Base-by-base conservation (phyloP, 2,888 invertebrate species). In the Ischnus inquisitorius region DNA sequence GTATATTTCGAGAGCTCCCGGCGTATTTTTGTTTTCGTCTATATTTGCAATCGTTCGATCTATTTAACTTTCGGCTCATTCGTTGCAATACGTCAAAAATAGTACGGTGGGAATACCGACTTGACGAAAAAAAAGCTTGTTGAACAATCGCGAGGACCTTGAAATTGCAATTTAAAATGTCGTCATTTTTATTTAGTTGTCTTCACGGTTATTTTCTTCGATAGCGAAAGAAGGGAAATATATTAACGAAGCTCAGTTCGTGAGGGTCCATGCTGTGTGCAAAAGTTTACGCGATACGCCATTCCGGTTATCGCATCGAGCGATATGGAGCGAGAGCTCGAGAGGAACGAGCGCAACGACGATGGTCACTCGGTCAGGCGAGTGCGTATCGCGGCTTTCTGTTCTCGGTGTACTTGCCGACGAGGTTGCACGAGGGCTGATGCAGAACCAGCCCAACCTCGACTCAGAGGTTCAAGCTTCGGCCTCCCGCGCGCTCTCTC, bases 21-120 rank as follows among this genome's bases (percentile, higher is more conserved):
- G 79, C 39, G 64, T 62, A 71, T 64, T 69, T 79, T 69, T 65
- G 72, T 72, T 72, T 60, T n/a, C 57, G 60, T 72, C 72, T 43
- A 57, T 72, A 41, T 72, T 72, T 43, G 60, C 72, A 41, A 60
- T 60, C 60, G 43, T 57, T 72, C 72, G 25, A 60, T 22, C 72
- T 72, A 60, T 60, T 41, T 57, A 22, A 6, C 60, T 60, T 34
- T 60, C 60, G 60, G 28, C 25, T 28, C 25, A 25, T 25, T 60
- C 28, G 60, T 60, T 60, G 60, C 60, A 28, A 60, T 28, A 25
- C 25, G n/a, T 60, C n/a, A 28, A 60, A 57, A 60, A 60, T n/a
- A 60, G 60, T 28, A 28, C 28, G 25, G 1, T 5, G 60, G 25
- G 60, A 34, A 34, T 60, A 5, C 60, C 28, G 2, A 14, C 14